Conservation (phyloP, 2,888 invertebrate genomes). For the Chrysopilus asiliformis region DNA sequence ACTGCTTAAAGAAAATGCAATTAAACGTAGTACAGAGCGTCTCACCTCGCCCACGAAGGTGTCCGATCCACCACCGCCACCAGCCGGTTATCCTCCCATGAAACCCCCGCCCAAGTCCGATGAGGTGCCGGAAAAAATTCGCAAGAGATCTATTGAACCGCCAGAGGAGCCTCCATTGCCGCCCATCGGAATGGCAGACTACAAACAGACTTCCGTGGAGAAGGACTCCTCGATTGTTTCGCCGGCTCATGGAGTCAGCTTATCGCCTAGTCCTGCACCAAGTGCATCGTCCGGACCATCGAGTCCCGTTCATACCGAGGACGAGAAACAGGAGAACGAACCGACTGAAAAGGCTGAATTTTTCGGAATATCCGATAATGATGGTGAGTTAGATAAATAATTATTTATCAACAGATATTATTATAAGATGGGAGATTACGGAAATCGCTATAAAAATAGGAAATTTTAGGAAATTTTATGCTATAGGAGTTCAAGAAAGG, state of each 20-base stretch:
- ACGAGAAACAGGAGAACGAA: conserved; percentile 43
- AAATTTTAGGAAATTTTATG: too few relatives aligned
- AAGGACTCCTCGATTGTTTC: conserved; percentile 17
- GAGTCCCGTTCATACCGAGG: conserved; percentile 36
- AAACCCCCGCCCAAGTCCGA: conserved; percentile 28
- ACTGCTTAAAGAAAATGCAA: conserved; percentile 22
- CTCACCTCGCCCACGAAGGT: conserved; percentile 30
- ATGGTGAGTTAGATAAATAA: conserved; percentile 27
- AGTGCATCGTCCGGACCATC: conserved; percentile 36
- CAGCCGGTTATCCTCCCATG: conserved; percentile 12
- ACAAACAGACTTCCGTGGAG: conserved; percentile 29
- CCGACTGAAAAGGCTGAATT: conserved; percentile 40
- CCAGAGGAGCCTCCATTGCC: conserved; percentile 2
- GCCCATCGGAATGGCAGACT: conserved; percentile 10
- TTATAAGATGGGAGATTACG: too few relatives aligned
- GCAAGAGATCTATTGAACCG: background rate
- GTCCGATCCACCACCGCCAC: conserved; percentile 24
- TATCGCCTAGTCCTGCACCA: conserved; percentile 30
- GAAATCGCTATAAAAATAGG: too few relatives aligned
- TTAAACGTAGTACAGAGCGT: conserved; percentile 31
- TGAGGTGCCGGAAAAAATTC: conserved; percentile 19
- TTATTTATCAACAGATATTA: too few relatives aligned
- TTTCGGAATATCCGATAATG: conserved; percentile 25
- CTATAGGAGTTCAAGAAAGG: too few relatives aligned
- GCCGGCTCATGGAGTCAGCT: conserved; percentile 20